phyloP scores from a whole-genome alignment of 2,888 invertebrate genomes.

The Philereme vetulata region DNA sequence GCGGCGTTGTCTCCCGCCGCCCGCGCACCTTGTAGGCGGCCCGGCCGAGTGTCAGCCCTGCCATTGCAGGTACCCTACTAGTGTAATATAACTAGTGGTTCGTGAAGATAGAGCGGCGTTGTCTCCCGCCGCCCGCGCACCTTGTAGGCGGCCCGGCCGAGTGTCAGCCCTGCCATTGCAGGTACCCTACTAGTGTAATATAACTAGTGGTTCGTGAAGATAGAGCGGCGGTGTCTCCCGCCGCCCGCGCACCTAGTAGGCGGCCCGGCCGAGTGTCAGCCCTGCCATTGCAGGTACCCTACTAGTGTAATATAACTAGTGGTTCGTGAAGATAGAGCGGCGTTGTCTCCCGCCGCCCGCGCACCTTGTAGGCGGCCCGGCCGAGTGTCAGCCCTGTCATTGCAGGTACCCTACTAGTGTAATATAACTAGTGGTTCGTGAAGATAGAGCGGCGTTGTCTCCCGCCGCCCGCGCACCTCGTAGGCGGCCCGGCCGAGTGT shows the following conservation, averaged over 20 bases:
- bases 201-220: slow-evolving; percentile 81
- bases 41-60: slow-evolving; percentile 69
- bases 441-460: slow-evolving; percentile 90
- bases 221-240: slow-evolving; percentile 87
- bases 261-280: slow-evolving; percentile 66
- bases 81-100: too few relatives aligned
- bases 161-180: slow-evolving; percentile 61
- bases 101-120: slow-evolving; percentile 90
- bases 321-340: slow-evolving; percentile 87
- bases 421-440: slow-evolving; percentile 58
- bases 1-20: slow-evolving; percentile 85
- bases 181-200: too few relatives aligned
- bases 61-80: slow-evolving; percentile 19
- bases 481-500: slow-evolving; percentile 73
- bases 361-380: slow-evolving; percentile 67
- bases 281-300: slow-evolving; percentile 46
- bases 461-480: slow-evolving; percentile 59
- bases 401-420: too few relatives aligned
- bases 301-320: too few relatives aligned
- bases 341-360: slow-evolving; percentile 83
- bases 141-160: slow-evolving; percentile 68
- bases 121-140: slow-evolving; percentile 72
- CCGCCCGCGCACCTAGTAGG: slow-evolving; percentile 67
- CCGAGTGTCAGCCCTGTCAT: slow-evolving; percentile 65
- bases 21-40: slow-evolving; percentile 64